Evolutionary conservation across 1,140 invertebrate genomes (phyloP).

Genomic region (Hestina assimilis): DNA sequence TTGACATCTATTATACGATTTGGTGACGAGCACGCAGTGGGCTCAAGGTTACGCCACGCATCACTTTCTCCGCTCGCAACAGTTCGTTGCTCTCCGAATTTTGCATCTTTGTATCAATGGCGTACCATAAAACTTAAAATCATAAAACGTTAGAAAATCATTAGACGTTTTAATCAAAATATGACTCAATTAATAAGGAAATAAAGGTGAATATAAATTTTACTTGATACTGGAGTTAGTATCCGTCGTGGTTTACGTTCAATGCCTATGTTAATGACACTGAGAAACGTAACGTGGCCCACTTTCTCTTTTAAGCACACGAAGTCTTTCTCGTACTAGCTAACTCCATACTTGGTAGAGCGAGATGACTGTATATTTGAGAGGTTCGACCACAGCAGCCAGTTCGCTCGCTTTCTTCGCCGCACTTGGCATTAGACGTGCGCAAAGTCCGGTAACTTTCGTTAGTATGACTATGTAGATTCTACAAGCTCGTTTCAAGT

Average conservation of each 20-base stretch:
- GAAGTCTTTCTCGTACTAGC: constrained; percentile 60
- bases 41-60: constrained; percentile 72
- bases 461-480: constrained; percentile 57
- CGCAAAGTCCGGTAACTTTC: constrained; percentile 74
- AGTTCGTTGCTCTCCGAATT: constrained; percentile 75
- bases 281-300: constrained; percentile 75
- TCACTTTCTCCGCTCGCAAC: constrained; percentile 62
- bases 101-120: constrained; percentile 63
- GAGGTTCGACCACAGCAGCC: constrained; percentile 49
- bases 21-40: constrained; percentile 41
- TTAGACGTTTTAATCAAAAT: constrained; percentile 31
- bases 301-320: constrained; percentile 76
- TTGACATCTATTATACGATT: constrained; percentile 62
- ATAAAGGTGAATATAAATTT: constrained; percentile 42
- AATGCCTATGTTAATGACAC: constrained; percentile 73
- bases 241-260: constrained; percentile 68
- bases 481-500: constrained; percentile 31
- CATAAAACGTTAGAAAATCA: constrained; percentile 27
- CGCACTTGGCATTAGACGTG: constrained; percentile 72
- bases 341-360: constrained; percentile 37
- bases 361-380: constrained; percentile 58
- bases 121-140: constrained; percentile 38
- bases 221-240: constrained; percentile 37
- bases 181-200: constrained; percentile 32
- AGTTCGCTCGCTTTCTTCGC: constrained; percentile 72